phyloP scores from a whole-genome alignment of 1,140 invertebrate genomes.

The Centruroides sculpturatus region DNA sequence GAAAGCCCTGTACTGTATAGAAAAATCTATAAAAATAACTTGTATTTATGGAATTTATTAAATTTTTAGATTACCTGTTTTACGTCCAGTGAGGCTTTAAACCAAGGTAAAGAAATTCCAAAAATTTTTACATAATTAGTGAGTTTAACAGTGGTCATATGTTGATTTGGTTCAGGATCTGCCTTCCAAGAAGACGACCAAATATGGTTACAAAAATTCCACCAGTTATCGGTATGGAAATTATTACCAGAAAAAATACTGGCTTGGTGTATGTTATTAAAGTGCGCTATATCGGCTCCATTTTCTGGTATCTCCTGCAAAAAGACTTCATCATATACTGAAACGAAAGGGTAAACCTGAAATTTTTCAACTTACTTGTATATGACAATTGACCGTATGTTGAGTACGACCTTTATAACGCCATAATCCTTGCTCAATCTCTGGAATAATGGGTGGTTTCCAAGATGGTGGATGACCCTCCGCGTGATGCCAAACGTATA shows the following conservation, averaged over 20 bases:
- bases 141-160: conserved; percentile 34
- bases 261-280: conserved; percentile 54
- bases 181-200: conserved; percentile 32
- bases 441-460: conserved; percentile 40
- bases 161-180: conserved; percentile 29
- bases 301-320: conserved; percentile 80
- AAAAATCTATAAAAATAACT: no score
- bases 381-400: conserved; percentile 47
- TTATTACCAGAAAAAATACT: conserved; percentile 36
- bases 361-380: conserved; percentile 22
- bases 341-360: background rate
- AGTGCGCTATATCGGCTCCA: conserved; percentile 67
- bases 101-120: background rate
- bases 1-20: no score
- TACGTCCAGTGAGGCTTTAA: background rate
- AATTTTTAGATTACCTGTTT: background rate
- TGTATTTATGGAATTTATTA: no score
- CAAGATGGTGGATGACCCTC: conserved; percentile 53
- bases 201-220: conserved; percentile 28
- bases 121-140: background rate
- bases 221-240: conserved; percentile 11
- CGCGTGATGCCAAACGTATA: conserved; percentile 72
- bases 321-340: background rate
- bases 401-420: conserved; percentile 51
- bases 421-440: conserved; percentile 43